Conservation (phyloP, 2,888 invertebrate species). For the Drosophila anceps region DNA sequence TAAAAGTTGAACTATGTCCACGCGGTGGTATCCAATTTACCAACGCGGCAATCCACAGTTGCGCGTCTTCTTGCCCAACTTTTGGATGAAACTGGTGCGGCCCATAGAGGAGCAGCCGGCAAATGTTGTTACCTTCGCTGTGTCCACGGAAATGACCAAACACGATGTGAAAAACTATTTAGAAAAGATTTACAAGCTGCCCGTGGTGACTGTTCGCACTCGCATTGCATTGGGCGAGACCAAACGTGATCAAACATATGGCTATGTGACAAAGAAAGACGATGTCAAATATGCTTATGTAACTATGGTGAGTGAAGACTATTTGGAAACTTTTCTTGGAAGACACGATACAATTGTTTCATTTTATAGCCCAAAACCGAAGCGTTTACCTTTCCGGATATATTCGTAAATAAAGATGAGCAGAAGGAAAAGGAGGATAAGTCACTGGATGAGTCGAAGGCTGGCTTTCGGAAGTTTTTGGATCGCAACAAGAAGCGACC, state of each 20-base stretch:
- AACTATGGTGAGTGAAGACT: slow-evolving; percentile 88
- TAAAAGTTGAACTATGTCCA: slow-evolving; percentile 76
- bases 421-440: slow-evolving; percentile 88
- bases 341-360: neutral
- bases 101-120: slow-evolving; percentile 89
- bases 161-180: slow-evolving; percentile 96
- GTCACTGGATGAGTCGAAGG: slow-evolving; percentile 88
- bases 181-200: slow-evolving; percentile 96
- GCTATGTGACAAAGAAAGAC: slow-evolving; percentile 92
- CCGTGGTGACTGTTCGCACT: slow-evolving; percentile 91
- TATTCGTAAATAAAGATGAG: slow-evolving; percentile 87
- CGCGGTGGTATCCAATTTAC: slow-evolving; percentile 93
- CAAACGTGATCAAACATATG: slow-evolving; percentile 87
- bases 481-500: slow-evolving; percentile 89
- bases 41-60: slow-evolving; percentile 97
- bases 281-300: slow-evolving; percentile 93
- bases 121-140: slow-evolving; percentile 94
- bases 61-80: slow-evolving; percentile 96
- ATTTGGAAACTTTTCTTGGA: neutral
- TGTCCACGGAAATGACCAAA: slow-evolving; percentile 97
- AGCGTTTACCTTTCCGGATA: slow-evolving; percentile 91
- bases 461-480: slow-evolving; percentile 87
- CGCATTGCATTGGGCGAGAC: slow-evolving; percentile 90
- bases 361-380: slow-evolving; percentile 89
- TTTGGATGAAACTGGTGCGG: slow-evolving; percentile 97